Conservation (phyloP, 2,888 invertebrate species). For the Habrosyne pyritoides region DNA sequence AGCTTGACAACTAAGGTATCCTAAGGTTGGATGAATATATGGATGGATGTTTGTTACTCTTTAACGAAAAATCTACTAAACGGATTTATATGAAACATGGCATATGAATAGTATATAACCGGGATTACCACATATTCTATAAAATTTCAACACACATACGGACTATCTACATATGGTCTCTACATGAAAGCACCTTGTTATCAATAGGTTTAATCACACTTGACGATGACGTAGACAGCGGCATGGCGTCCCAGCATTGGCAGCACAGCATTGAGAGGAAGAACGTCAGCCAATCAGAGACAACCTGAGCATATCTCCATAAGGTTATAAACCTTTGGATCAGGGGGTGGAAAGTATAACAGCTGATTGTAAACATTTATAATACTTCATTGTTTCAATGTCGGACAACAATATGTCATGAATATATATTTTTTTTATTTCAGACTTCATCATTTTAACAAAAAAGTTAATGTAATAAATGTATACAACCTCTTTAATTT, state of each 20-base stretch:
- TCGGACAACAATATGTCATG: neutral
- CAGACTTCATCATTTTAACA: too few relatives aligned
- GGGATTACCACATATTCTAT: too few relatives aligned
- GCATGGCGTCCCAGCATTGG: slow-evolving; percentile 25
- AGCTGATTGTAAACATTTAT: slow-evolving; percentile 39
- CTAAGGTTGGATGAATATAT: too few relatives aligned
- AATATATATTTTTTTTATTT: neutral
- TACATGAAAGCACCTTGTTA: slow-evolving; percentile 15
- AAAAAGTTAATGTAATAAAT: too few relatives aligned
- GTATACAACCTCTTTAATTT: too few relatives aligned
- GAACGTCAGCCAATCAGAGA: slow-evolving; percentile 28
- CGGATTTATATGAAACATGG: too few relatives aligned
- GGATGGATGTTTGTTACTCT: too few relatives aligned
- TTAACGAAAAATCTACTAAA: too few relatives aligned
- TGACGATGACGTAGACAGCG: neutral
- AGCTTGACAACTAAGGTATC: too few relatives aligned
- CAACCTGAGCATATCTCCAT: slow-evolving; percentile 28
- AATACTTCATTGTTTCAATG: neutral
- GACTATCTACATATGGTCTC: too few relatives aligned
- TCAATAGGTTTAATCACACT: slow-evolving; percentile 13
- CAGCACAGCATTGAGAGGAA: slow-evolving; percentile 32
- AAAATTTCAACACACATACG: too few relatives aligned
- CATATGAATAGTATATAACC: too few relatives aligned
- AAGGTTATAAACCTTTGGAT: slow-evolving; percentile 26
- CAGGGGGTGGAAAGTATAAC: slow-evolving; percentile 24